Conservation (phyloP, 2,888 invertebrate genomes). For the Amitus sp. region DNA sequence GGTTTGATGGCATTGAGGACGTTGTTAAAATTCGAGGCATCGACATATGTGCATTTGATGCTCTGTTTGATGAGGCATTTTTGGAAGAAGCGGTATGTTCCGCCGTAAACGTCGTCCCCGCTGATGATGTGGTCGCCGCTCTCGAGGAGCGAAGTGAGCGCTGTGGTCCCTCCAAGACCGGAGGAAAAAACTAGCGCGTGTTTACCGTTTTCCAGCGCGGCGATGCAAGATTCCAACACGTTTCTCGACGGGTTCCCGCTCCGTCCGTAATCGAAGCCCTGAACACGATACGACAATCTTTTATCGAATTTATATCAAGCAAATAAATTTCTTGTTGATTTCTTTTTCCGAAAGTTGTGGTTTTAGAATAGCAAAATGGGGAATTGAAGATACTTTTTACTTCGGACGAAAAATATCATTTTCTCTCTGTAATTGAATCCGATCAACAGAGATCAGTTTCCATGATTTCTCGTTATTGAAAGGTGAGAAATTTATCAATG, state of each 20-base stretch:
- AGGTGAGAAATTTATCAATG: too few relatives aligned
- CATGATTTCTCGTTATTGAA: too few relatives aligned
- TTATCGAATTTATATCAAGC: too few relatives aligned
- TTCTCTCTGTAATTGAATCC: too few relatives aligned
- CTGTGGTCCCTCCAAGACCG: constrained; percentile 88
- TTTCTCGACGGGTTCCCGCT: constrained; percentile 95
- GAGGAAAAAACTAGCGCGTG: constrained; percentile 87
- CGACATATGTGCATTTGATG: constrained; percentile 80
- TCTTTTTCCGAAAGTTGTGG: too few relatives aligned
- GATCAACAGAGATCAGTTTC: too few relatives aligned
- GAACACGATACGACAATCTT: too few relatives aligned
- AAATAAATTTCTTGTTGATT: too few relatives aligned
- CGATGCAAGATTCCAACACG: constrained; percentile 88
- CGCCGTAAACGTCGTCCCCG: constrained; percentile 95
- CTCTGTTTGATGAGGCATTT: constrained; percentile 75
- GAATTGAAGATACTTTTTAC: too few relatives aligned
- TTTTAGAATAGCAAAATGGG: too few relatives aligned
- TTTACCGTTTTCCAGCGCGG: constrained; percentile 89
- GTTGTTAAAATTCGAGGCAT: constrained; percentile 75
- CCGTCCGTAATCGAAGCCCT: constrained; percentile 93
- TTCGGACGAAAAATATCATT: too few relatives aligned
- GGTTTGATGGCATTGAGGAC: constrained; percentile 77
- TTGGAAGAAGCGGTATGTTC: constrained; percentile 81
- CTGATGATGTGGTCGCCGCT: constrained; percentile 91
- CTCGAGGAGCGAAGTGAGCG: constrained; percentile 78